Percentiles rank a stretch among this genome's conserved stretches.
Evolutionary conservation across 2,797 vertebrate genomes (phyloP).

Genomic region (Trematomus bernacchii): DNA sequence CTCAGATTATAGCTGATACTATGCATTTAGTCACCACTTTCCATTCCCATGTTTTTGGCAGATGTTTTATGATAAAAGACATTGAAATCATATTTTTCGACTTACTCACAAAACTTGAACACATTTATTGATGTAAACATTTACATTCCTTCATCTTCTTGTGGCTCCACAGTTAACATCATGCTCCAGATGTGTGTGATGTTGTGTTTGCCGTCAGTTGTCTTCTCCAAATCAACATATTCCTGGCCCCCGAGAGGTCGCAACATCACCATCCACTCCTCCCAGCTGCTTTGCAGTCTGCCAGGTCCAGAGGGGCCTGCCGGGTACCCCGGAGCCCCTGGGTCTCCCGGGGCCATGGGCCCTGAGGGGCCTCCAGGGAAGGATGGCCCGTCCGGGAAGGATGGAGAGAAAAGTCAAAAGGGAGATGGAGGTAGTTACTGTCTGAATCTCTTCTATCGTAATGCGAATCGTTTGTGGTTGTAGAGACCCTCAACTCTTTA

Average conservation of each 20-base stretch:
- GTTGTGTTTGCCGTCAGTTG: slow-evolving; percentile 84
- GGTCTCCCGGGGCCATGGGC: slow-evolving; percentile 87
- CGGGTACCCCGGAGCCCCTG: slow-evolving; percentile 87
- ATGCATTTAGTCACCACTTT: not conserved
- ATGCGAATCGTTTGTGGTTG: not conserved
- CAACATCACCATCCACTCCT: slow-evolving; percentile 84
- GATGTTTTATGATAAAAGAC: not conserved
- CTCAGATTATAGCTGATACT: not conserved
- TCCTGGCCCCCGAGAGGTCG: slow-evolving; percentile 76
- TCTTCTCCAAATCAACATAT: slow-evolving; percentile 80
- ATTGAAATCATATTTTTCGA: slow-evolving; percentile 5
- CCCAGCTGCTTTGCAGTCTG: slow-evolving; percentile 92
- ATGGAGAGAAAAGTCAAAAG: slow-evolving; percentile 89
- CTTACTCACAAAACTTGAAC: slow-evolving; percentile 6
- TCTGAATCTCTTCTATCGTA: not conserved
- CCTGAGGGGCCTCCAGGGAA: slow-evolving; percentile 92
- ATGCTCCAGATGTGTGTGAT: slow-evolving; percentile 87
- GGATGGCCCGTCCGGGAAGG: slow-evolving; percentile 92
- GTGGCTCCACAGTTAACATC: slow-evolving; percentile 75
- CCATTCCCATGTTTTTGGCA: slow-evolving; percentile 1
- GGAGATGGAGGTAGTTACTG: slow-evolving; percentile 88
- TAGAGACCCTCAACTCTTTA: not conserved
- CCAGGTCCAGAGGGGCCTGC: slow-evolving; percentile 91
- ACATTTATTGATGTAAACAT: not conserved
- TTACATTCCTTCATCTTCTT: slow-evolving; percentile 11